Evolutionary conservation across 2,113 vertebrate genomes (phyloP), one percentile per base, ranked within the genome.

Genomic region (Oenanthe oenanthe): DNA sequence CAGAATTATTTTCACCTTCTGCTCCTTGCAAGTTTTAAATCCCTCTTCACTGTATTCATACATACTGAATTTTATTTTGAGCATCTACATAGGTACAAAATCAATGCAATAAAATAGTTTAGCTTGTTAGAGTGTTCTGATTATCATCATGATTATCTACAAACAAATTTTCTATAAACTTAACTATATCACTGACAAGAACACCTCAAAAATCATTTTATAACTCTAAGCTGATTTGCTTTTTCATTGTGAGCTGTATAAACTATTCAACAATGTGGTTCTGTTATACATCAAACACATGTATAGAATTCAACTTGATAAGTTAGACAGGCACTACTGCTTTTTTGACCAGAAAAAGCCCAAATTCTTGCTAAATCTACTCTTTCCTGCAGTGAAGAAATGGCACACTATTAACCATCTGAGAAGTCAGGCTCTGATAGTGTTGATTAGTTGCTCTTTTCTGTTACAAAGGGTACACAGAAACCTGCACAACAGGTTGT

Each of bases 401-500:
- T 31, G 11, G 17, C 36, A 17, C 36, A n/a, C 42, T 42, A 15
- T 48, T 67, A 45, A 63, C 60, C 12, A 6, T 76, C 80, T 91
- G 73, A 32, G 74, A 92, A 90, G 57, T 29, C 58, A 72, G 48
- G 43, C 32, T 73, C 61, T 60, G 48, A 81, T 81, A 70, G 21
- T 1, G 6, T 48, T n/a, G 45, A 83, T 76, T 45, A 73, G 26
- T 45, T 24, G 76, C 60, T 60, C 60, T 71, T 92, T 83, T 38
- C 38, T 88, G 51, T 65, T 94, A 51, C 19, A 85, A 97, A 97
- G 70, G 76, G 61, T 80, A 72, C 71, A n/a, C 17, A 77, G 86
- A 96, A 96, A 94, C 92, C 92, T 86, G 83, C 36, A 54, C 9
- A 58, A 85, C 88, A 85, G 82, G 81, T 96, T 96, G 66, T 61